Evolutionary conservation across 2,113 vertebrate species (phyloP).

Genomic region (Podarcis cretensis): DNA sequence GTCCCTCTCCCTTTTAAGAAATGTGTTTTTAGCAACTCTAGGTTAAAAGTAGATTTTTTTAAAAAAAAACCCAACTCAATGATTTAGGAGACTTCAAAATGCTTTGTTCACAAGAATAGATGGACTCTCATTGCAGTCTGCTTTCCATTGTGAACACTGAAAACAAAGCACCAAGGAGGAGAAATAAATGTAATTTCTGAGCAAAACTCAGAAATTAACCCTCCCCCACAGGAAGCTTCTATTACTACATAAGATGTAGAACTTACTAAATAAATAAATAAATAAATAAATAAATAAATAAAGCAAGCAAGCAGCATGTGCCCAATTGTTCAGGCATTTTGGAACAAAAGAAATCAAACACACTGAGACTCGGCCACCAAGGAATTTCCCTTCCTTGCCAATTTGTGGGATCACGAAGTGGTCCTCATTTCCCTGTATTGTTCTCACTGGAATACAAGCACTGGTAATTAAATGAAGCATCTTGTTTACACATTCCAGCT

Average conservation of each 20-base stretch:
- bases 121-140: not conserved
- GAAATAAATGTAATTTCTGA: not conserved
- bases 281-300: too few relatives aligned
- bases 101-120: not conserved
- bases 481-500: conserved; percentile 20
- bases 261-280: too few relatives aligned
- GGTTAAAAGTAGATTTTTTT: conserved; percentile 11
- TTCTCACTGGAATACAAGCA: conserved; percentile 16
- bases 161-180: conserved; percentile 1
- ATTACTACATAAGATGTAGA: conserved; percentile 25
- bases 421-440: not conserved
- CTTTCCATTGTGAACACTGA: not conserved
- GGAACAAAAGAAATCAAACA: conserved; percentile 26
- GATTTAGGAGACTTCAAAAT: conserved; percentile 26
- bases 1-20: conserved; percentile 31
- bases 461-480: not conserved
- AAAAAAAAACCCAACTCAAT: not conserved
- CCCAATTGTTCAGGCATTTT: conserved; percentile 22
- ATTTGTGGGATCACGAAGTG: not conserved
- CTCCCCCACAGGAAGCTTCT: not conserved
- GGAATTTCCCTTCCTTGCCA: conserved; percentile 22
- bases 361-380: not conserved
- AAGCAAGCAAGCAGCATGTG: conserved; percentile 33
- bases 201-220: not conserved
- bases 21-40: conserved; percentile 37